These are phyloP conservation scores for Hephaestus fuliginosus DNA, from an alignment of 2,797 vertebrate genomes.

Conservation along the genomic window DNA sequence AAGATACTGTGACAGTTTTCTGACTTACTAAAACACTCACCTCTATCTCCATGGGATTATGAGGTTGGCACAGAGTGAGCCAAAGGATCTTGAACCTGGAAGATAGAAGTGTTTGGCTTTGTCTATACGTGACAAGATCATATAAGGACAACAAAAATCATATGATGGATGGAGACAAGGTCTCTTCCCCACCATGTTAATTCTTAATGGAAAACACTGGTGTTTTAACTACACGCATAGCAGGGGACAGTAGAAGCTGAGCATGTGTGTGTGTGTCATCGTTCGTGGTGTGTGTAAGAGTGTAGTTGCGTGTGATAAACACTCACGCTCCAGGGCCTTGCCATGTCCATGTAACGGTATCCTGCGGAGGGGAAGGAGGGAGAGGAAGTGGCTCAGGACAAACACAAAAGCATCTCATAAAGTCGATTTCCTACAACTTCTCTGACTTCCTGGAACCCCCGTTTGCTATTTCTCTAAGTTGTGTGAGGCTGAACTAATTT, in stretches of 20 bases:
- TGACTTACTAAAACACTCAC: constrained; percentile 79
- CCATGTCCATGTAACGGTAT: constrained; percentile 97
- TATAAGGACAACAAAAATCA: background rate
- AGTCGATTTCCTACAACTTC: background rate
- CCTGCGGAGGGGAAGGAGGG: constrained; percentile 79
- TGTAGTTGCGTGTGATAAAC: background rate
- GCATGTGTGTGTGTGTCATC: background rate
- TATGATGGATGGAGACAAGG: background rate
- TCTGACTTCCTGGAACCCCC: background rate
- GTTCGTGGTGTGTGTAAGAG: background rate
- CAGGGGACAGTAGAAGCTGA: background rate
- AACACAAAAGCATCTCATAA: constrained; percentile 4
- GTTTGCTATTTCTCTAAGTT: background rate
- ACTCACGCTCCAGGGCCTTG: constrained; percentile 95
- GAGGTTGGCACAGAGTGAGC: constrained; percentile 95
- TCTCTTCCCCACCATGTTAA: background rate
- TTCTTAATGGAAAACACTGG: constrained; percentile 22
- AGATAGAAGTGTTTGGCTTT: constrained; percentile 18
- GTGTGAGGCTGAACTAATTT: background rate
- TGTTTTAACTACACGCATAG: constrained; percentile 9
- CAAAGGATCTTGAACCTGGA: constrained; percentile 93
- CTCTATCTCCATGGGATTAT: constrained; percentile 95
- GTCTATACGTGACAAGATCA: background rate
- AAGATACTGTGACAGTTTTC: background rate
- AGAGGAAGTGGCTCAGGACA: constrained; percentile 48